These are phyloP conservation scores for Leucophora obtusa DNA, from an alignment of 2,888 invertebrate genomes.

Conservation along the genomic window DNA sequence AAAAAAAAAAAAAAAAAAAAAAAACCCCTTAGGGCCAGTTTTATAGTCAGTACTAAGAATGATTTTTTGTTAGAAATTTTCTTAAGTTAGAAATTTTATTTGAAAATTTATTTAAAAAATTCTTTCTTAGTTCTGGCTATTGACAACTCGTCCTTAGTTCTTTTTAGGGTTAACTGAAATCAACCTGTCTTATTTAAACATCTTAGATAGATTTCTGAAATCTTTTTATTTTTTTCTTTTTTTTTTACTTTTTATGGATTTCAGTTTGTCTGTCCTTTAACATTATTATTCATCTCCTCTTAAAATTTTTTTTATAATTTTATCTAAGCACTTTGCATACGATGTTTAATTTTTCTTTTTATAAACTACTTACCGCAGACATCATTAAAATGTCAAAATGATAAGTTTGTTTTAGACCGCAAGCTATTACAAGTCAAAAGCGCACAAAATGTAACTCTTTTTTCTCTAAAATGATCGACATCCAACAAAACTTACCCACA, in stretches of 20 bases:
- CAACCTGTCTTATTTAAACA: background rate
- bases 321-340: slow-evolving; percentile 35
- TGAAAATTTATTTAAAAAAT: no score
- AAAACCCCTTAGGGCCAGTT: no score
- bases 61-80: no score
- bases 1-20: no score
- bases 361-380: slow-evolving; percentile 27
- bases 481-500: background rate
- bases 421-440: slow-evolving; percentile 19
- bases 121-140: no score
- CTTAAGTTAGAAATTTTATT: no score
- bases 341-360: background rate
- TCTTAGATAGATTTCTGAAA: background rate
- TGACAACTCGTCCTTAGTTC: no score
- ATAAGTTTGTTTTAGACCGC: slow-evolving; percentile 57
- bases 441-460: slow-evolving; percentile 4
- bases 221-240: background rate
- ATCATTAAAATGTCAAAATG: slow-evolving; percentile 62
- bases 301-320: background rate
- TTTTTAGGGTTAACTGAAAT: background rate
- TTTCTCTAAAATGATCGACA: background rate
- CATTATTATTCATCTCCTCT: slow-evolving; percentile 21
- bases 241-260: background rate
- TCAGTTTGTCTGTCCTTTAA: slow-evolving; percentile 9
- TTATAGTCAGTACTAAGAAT: no score